Conservation (phyloP, 2,797 vertebrate species). For the Arrhamphus sclerolepis region DNA sequence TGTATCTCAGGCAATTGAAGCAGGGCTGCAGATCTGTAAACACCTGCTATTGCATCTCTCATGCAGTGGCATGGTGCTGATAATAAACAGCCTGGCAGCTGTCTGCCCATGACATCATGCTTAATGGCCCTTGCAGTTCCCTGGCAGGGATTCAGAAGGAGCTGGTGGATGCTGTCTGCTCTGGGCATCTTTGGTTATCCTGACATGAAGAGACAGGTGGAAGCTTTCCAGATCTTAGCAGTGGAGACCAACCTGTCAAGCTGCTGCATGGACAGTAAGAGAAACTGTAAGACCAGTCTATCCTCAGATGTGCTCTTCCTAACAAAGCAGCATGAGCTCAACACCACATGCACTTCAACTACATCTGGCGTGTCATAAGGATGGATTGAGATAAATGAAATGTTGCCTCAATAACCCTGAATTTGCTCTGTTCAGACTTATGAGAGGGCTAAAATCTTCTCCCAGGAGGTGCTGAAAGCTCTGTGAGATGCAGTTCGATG, state of each 20-base stretch:
- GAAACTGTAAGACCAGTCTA: slow-evolving; percentile 13
- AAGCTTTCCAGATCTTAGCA: slow-evolving; percentile 45
- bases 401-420: slow-evolving; percentile 14
- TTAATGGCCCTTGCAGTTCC: slow-evolving; percentile 42
- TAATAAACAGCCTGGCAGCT: slow-evolving; percentile 59
- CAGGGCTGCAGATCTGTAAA: slow-evolving; percentile 31
- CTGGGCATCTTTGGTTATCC: slow-evolving; percentile 31
- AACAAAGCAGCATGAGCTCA: slow-evolving; percentile 24
- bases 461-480: slow-evolving; percentile 6
- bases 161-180: slow-evolving; percentile 28
- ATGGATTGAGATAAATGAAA: slow-evolving; percentile 28
- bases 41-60: slow-evolving; percentile 36
- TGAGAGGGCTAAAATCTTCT: slow-evolving; percentile 20
- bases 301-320: slow-evolving; percentile 15
- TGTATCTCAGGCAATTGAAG: slow-evolving; percentile 38
- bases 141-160: slow-evolving; percentile 43
- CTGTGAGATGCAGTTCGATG: slow-evolving; percentile 1
- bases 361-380: slow-evolving; percentile 29
- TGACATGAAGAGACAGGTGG: slow-evolving; percentile 34
- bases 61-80: slow-evolving; percentile 29
- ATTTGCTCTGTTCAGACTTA: slow-evolving; percentile 13
- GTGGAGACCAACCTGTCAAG: slow-evolving; percentile 10
- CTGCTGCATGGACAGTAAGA: slow-evolving; percentile 30
- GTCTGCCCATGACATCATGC: slow-evolving; percentile 48
- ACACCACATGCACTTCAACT: slow-evolving; percentile 14